Base-by-base conservation (phyloP, 2,888 invertebrate genomes). In the Tachina lurida region DNA sequence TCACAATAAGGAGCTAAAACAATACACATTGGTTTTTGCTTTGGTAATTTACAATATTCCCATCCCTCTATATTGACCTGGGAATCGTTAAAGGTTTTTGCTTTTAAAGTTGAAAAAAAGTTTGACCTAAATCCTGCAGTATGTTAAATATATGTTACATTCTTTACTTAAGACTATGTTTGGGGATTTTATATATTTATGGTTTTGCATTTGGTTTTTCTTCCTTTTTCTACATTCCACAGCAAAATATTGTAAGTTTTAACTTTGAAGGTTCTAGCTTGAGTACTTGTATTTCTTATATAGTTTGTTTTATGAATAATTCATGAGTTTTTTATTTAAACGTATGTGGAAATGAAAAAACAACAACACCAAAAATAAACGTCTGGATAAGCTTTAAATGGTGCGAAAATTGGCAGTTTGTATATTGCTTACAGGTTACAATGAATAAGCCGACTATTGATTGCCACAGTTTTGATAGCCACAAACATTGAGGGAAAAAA, bases 31-130 rank as follows among this genome's bases (percentile, higher is more conserved):
- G 62, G 60, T 13, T 13, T 70, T 54, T 54, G n/a, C 13, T 22
- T 52, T 78, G 17, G 45, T 31, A 63, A 63, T 71, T 71, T 79
- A 52, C 31, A 63, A 63, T 68, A 68, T 19, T 3, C 43, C 62
- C 10, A 10, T 17, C 13, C 45, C 19, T 65, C 39, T 54, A 39
- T 76, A 80, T 67, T 80, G 71, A 73, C 67, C 13, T 39, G 80
- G 80, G 75, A 84, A 58, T 52, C 73, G 65, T 76, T 60, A 80
- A 67, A 65, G 70, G 41, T 73, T 73, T 63, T 22, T 39, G 43
- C 63, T 63, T 47, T 45, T 15, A 43, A 58, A 22, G 47, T 19
- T 52, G 2, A n/a, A 41, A 41, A 65, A 76, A 65, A 65, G 45
- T 39, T 47, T 73, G 63, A 65, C 47, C 49, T 56, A 41, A 73